A percentile compares a stretch with the other conserved stretches of the same genome.
These are phyloP conservation scores for Lamprotornis superbus DNA, from an alignment of 2,113 vertebrate genomes.

Conservation along the genomic window DNA sequence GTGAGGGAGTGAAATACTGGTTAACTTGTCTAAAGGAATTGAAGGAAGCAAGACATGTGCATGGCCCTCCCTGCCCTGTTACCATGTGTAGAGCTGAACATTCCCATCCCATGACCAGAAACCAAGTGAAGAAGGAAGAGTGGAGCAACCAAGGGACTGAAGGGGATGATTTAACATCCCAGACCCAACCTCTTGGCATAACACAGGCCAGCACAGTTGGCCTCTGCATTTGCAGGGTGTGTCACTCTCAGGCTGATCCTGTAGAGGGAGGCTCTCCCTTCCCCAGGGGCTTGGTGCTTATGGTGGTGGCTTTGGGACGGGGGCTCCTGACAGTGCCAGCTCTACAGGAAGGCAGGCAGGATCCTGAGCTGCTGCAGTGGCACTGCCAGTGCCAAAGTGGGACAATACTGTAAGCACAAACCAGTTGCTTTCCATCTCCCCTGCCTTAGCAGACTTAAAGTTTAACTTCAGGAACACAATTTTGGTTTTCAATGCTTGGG, in stretches of 20 bases:
- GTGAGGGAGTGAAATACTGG: not conserved
- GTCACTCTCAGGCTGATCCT: not conserved
- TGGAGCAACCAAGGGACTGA: not conserved
- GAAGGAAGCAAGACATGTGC: not conserved
- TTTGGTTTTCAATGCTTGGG: not conserved
- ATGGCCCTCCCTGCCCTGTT: not conserved
- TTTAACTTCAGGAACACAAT: not conserved
- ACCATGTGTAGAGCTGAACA: not conserved
- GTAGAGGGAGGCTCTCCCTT: not conserved
- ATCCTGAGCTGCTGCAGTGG: accelerated
- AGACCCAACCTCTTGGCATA: not conserved
- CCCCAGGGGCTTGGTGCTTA: not conserved
- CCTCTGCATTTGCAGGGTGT: not conserved
- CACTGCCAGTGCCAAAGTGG: not conserved
- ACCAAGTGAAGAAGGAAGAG: not conserved
- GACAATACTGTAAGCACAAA: not conserved
- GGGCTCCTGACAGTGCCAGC: not conserved
- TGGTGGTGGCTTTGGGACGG: not conserved
- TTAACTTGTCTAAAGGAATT: not conserved
- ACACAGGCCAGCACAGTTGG: not conserved
- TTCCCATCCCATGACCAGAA: not conserved
- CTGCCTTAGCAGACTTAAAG: not conserved
- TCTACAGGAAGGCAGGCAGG: not conserved
- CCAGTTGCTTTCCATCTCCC: not conserved
- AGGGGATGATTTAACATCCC: not conserved